Percentiles rank a stretch among this genome's conserved stretches.
Evolutionary conservation across 2,113 vertebrate genomes (phyloP).

Genomic region (Paramisgurnus dabryanus): DNA sequence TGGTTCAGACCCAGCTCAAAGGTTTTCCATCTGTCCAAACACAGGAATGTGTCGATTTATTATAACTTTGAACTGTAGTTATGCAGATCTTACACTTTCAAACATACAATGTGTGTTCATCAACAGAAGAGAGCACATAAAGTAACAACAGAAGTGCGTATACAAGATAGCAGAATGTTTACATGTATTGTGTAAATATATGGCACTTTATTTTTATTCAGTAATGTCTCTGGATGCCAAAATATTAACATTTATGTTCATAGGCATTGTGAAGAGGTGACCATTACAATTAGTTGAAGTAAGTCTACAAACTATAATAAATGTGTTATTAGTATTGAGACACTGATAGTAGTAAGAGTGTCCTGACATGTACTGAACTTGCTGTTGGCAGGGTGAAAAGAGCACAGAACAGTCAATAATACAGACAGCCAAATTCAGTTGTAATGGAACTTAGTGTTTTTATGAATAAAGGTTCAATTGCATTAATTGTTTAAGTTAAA

Average conservation of each 20-base stretch:
- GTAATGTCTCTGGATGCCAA: too few relatives aligned
- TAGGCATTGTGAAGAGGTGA: too few relatives aligned
- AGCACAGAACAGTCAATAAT: neutral
- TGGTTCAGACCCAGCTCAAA: conserved; percentile 66
- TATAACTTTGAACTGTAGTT: conserved; percentile 69
- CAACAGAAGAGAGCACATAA: conserved; percentile 82
- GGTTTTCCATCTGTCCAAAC: conserved; percentile 85
- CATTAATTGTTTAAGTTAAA: too few relatives aligned
- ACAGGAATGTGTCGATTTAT: conserved; percentile 86
- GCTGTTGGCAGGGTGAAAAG: neutral
- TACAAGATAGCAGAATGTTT: neutral
- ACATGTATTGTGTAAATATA: neutral
- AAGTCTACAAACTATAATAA: too few relatives aligned
- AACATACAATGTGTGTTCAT: conserved; percentile 78
- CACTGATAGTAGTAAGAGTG: neutral
- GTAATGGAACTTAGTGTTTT: too few relatives aligned
- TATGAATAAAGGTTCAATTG: too few relatives aligned
- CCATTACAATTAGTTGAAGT: too few relatives aligned
- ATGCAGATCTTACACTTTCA: conserved; percentile 55
- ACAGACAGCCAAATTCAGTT: too few relatives aligned
- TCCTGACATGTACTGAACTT: neutral
- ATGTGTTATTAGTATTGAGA: too few relatives aligned
- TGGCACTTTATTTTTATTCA: too few relatives aligned
- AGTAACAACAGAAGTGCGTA: neutral
- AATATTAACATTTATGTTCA: too few relatives aligned